Percentiles rank a stretch among this genome's conserved stretches.
Evolutionary conservation across 2,888 invertebrate genomes (phyloP).

Genomic region (Balanococcus diminutus): DNA sequence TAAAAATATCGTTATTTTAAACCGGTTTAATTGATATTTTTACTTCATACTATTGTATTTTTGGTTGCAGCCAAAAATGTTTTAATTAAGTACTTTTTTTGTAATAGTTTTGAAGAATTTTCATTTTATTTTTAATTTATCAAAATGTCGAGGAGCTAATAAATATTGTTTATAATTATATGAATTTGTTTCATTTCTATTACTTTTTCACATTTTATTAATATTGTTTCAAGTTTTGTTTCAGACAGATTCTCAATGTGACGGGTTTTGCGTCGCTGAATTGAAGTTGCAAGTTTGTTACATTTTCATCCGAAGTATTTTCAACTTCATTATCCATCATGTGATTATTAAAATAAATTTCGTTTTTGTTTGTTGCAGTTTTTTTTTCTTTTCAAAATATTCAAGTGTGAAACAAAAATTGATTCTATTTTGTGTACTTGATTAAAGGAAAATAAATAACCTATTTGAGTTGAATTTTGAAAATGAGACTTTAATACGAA

Average conservation of each 20-base stretch:
- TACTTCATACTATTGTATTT: background rate
- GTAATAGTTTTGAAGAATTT: background rate
- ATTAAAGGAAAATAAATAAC: too few relatives aligned
- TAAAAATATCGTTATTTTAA: background rate
- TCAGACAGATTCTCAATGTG: background rate
- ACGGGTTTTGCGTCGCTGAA: background rate
- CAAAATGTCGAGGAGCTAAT: constrained; percentile 49
- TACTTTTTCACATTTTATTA: background rate
- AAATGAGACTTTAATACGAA: too few relatives aligned
- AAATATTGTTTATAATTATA: background rate
- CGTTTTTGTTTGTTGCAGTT: background rate
- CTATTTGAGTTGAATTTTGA: too few relatives aligned
- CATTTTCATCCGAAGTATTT: background rate
- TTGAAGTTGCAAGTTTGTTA: constrained; percentile 15
- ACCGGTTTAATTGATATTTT: background rate
- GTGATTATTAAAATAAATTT: background rate
- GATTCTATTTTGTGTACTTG: too few relatives aligned
- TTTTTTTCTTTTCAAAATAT: background rate
- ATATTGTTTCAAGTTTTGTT: constrained; percentile 27
- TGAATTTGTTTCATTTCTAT: background rate
- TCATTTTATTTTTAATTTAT: constrained; percentile 13
- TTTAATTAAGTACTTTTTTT: background rate
- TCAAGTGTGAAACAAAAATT: too few relatives aligned
- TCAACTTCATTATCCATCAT: background rate
- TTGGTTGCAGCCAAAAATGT: background rate